These are phyloP conservation scores for Ditylenchus weischeri DNA, from an alignment of 2,888 invertebrate species.

Conservation along the genomic window DNA sequence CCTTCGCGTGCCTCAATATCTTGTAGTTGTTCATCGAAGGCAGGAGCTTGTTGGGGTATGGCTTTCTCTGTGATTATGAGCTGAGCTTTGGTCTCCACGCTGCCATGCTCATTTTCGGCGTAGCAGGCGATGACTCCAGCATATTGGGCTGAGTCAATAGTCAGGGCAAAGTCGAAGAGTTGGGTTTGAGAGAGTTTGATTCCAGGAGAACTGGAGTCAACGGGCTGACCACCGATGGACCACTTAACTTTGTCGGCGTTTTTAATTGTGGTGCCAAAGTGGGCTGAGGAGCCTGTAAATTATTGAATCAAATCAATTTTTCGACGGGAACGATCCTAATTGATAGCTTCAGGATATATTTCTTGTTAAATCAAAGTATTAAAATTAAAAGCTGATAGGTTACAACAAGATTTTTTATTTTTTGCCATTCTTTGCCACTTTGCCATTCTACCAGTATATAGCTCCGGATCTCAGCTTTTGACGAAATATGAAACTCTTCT, in stretches of 20 bases:
- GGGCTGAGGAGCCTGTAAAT: conserved; percentile 25
- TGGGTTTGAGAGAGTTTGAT: conserved; percentile 66
- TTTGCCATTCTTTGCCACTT: too few species aligned
- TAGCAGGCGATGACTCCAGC: conserved; percentile 53
- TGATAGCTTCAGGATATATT: too few species aligned
- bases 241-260: conserved; percentile 40
- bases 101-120: conserved; percentile 39
- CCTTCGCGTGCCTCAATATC: conserved; percentile 70
- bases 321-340: conserved; percentile 30
- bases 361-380: too few species aligned
- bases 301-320: conserved; percentile 29
- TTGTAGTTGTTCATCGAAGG: conserved; percentile 78
- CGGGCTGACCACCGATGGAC: conserved; percentile 38
- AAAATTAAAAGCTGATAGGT: too few species aligned
- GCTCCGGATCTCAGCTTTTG: too few species aligned
- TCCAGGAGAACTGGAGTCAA: conserved; percentile 25
- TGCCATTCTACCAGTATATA: too few species aligned
- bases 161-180: conserved; percentile 75
- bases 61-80: conserved; percentile 40
- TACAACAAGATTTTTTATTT: too few species aligned
- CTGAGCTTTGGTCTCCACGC: conserved; percentile 37
- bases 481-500: too few species aligned
- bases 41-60: conserved; percentile 66
- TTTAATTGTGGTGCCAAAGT: conserved; percentile 40
- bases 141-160: conserved; percentile 65